Percentiles rank a stretch among this genome's conserved stretches.
Evolutionary conservation across 2,888 invertebrate genomes (phyloP).

Genomic region (Acholoe squamosa): DNA sequence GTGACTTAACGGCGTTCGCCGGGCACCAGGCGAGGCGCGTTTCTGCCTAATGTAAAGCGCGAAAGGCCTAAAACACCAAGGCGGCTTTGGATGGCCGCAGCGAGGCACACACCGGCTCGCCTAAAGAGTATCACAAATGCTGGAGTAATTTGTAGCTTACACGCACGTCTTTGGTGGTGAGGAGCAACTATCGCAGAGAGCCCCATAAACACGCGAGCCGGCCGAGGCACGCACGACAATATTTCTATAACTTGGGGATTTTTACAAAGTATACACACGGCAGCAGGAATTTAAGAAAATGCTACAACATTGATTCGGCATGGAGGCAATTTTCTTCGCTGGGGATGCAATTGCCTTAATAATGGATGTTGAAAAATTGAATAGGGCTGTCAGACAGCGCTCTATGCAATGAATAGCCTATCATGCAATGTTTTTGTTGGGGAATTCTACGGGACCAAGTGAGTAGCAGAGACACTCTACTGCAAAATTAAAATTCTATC

Average conservation of each 20-base stretch:
- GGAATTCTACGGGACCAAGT: background rate
- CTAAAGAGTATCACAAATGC: conserved; percentile 52
- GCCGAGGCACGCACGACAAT: conserved; percentile 50
- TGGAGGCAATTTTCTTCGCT: conserved; percentile 51
- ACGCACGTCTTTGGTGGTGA: conserved; percentile 46
- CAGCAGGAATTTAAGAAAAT: conserved; percentile 56
- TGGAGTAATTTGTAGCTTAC: conserved; percentile 53
- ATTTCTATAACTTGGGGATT: conserved; percentile 51
- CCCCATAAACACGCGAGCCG: conserved; percentile 31
- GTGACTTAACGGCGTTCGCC: background rate
- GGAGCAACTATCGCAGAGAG: conserved; percentile 4
- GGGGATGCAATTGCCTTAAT: conserved; percentile 50
- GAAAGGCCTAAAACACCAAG: conserved; percentile 2
- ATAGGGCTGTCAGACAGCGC: conserved; percentile 46
- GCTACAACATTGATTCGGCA: conserved; percentile 56
- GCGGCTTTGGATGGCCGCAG: background rate
- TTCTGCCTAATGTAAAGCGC: background rate
- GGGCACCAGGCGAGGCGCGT: conserved; percentile 10
- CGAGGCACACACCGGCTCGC: conserved; percentile 14
- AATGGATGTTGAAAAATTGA: conserved; percentile 50
- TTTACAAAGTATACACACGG: conserved; percentile 54
- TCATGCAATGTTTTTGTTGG: conserved; percentile 51
- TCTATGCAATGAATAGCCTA: conserved; percentile 41
- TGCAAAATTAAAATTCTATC: background rate
- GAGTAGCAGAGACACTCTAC: conserved; percentile 23